Conservation (phyloP, 1,140 invertebrate species). For the Cardiocondyla obscurior region DNA sequence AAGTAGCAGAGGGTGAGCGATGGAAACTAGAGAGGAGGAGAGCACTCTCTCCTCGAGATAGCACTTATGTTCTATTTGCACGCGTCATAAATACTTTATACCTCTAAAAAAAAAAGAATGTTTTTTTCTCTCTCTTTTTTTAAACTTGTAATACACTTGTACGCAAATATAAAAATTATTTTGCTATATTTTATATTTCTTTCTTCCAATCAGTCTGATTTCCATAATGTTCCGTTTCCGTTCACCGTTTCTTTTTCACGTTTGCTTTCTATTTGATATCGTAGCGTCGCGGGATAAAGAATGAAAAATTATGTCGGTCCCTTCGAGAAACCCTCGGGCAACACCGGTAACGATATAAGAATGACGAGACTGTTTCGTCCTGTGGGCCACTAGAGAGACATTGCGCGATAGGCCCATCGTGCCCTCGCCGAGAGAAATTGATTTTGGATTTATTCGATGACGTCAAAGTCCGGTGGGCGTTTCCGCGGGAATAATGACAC, state of each 20-base stretch:
- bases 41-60: constrained; percentile 41
- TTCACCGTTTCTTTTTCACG: background rate
- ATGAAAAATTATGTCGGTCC: constrained; percentile 54
- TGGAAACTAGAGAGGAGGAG: constrained; percentile 36
- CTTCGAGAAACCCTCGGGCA: background rate
- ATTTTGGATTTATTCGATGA: constrained; percentile 65
- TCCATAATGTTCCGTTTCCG: background rate
- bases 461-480: constrained; percentile 18
- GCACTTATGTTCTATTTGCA: constrained; percentile 44
- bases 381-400: background rate
- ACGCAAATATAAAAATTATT: background rate
- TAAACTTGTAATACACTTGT: background rate
- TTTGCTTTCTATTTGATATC: background rate
- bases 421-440: constrained; percentile 51
- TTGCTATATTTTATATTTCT: background rate
- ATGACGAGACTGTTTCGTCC: constrained; percentile 16
- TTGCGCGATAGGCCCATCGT: background rate
- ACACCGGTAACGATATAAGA: constrained; percentile 16
- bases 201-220: background rate
- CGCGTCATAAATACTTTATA: constrained; percentile 50
- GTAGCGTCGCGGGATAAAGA: constrained; percentile 18
- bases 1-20: constrained; percentile 22
- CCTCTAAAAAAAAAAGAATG: background rate
- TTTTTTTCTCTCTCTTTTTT: constrained; percentile 16
- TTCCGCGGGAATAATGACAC: constrained; percentile 48